Conservation (phyloP, 2,113 vertebrate species). For the Chaetorhynchus papuensis region DNA sequence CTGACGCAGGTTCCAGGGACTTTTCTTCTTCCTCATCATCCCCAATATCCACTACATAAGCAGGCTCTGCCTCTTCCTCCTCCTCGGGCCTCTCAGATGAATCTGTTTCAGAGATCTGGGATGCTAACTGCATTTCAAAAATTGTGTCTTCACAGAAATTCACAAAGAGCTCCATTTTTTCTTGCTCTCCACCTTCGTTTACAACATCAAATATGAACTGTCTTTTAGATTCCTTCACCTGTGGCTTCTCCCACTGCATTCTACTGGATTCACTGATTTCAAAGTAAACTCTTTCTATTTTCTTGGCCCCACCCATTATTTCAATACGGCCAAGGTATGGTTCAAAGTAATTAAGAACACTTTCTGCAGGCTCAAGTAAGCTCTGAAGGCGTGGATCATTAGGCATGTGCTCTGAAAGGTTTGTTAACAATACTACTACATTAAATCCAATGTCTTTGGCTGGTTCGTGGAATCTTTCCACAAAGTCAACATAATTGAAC, state of each 20-base stretch:
- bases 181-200: conserved; percentile 96
- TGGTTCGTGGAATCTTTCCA: conserved; percentile 92
- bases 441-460: conserved; percentile 99
- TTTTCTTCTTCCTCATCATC: conserved; percentile 76
- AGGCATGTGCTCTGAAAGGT: conserved; percentile 97
- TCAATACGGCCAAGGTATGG: conserved; percentile 94
- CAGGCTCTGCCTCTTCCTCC: conserved; percentile 76
- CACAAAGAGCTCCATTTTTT: conserved; percentile 99
- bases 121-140: conserved; percentile 98
- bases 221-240: conserved; percentile 96
- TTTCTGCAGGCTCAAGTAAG: conserved; percentile 90
- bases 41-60: conserved; percentile 72
- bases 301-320: conserved; percentile 96
- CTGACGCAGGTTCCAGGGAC: conserved; percentile 84
- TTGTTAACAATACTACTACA: conserved; percentile 91
- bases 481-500: conserved; percentile 96
- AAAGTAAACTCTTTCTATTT: conserved; percentile 96
- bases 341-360: conserved; percentile 95
- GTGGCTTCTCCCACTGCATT: conserved; percentile 97
- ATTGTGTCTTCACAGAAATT: conserved; percentile 99
- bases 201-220: conserved; percentile 99
- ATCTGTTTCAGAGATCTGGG: conserved; percentile 93
- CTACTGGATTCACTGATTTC: conserved; percentile 97
- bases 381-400: conserved; percentile 88
- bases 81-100: conserved; percentile 80